phyloP scores from a whole-genome alignment of 2,888 invertebrate species.

The Adineta ricciae region DNA sequence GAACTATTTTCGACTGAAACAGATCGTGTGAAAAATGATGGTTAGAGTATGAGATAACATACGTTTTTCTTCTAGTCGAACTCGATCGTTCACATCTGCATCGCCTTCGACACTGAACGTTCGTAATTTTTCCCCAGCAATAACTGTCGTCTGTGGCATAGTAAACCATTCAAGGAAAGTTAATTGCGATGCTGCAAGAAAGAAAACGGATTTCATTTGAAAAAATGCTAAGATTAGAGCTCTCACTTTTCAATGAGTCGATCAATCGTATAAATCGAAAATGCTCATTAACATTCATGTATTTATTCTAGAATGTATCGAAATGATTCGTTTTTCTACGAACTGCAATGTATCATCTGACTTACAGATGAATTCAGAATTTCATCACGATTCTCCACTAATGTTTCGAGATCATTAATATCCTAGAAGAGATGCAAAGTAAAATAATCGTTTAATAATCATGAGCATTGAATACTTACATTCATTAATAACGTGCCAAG shows the following conservation, averaged over 20 bases:
- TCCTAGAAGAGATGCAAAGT: background rate
- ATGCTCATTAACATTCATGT: background rate
- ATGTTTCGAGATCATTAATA: conserved; percentile 8
- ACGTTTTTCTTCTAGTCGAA: conserved; percentile 16
- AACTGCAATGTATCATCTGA: no score
- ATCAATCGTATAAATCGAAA: conserved; percentile 4
- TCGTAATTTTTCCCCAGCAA: conserved; percentile 9
- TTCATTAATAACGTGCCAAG: background rate
- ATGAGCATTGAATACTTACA: background rate
- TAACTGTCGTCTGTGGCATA: background rate
- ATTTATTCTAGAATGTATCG: background rate
- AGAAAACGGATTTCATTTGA: no score
- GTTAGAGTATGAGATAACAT: background rate
- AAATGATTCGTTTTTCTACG: no score
- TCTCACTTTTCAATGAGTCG: background rate
- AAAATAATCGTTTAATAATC: background rate
- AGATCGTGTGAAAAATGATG: background rate
- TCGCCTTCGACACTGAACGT: background rate
- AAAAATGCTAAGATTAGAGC: background rate
- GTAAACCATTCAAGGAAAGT: background rate
- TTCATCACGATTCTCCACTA: conserved; percentile 1
- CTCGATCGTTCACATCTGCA: background rate
- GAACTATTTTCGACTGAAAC: background rate
- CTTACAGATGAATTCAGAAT: conserved; percentile 8
- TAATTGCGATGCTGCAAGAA: background rate